A percentile compares a stretch with the other conserved stretches of the same genome.
Evolutionary conservation across 2,888 invertebrate genomes (phyloP).

Genomic region (Ophion costatus): DNA sequence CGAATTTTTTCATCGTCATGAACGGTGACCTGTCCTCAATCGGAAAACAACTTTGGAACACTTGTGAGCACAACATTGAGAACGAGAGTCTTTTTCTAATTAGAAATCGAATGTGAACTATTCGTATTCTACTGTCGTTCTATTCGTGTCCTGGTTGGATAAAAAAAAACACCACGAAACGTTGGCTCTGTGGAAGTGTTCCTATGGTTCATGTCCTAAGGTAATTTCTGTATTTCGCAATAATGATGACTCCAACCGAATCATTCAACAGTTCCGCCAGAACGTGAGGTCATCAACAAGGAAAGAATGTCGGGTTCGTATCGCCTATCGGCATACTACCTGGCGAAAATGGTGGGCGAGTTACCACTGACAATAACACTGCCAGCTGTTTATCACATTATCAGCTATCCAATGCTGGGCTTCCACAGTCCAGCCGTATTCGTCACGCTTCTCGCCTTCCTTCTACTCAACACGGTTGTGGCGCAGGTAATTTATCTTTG

Average conservation of each 20-base stretch:
- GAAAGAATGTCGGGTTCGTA: conserved; percentile 92
- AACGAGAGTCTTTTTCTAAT: no score
- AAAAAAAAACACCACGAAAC: background rate
- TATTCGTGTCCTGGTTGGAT: no score
- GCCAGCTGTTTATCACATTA: conserved; percentile 90
- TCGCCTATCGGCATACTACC: conserved; percentile 91
- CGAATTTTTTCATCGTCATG: no score
- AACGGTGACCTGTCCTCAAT: no score
- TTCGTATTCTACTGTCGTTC: no score
- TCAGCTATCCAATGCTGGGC: conserved; percentile 91
- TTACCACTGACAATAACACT: conserved; percentile 90
- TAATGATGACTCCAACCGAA: background rate
- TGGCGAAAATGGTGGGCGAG: conserved; percentile 93
- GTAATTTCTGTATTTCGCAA: background rate
- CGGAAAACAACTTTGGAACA: no score
- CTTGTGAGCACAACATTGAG: no score
- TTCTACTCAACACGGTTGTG: conserved; percentile 89
- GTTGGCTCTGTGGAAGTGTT: background rate
- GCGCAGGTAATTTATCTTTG: conserved; percentile 85
- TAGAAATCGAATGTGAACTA: no score
- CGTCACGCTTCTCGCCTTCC: conserved; percentile 88
- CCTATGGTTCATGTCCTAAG: background rate
- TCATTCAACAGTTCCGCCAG: conserved; percentile 88
- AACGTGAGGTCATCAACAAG: conserved; percentile 91
- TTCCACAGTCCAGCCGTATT: conserved; percentile 88